phyloP scores from a whole-genome alignment of 2,113 vertebrate species.

The Centropus unirufus region DNA sequence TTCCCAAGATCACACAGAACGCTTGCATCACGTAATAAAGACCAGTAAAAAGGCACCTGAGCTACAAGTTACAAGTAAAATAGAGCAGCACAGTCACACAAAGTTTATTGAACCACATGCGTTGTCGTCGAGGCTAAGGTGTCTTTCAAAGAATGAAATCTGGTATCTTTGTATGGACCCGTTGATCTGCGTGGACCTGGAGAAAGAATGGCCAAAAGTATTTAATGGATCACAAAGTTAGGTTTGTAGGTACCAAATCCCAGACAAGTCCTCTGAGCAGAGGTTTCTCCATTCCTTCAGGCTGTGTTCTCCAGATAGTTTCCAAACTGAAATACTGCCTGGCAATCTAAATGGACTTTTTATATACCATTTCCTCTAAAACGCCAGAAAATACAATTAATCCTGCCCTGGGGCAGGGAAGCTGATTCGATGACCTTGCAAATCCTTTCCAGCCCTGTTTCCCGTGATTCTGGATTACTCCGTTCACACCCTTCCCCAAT shows the following conservation, averaged over 20 bases:
- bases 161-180: not conserved
- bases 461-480: not conserved
- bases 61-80: not conserved
- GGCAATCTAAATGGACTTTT: not conserved
- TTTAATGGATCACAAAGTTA: not conserved
- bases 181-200: not conserved
- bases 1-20: not conserved
- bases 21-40: not conserved
- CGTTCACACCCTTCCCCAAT: not conserved
- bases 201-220: not conserved
- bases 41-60: not conserved
- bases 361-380: not conserved
- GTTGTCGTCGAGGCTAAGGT: not conserved
- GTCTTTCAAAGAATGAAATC: not conserved
- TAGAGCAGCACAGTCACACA: not conserved
- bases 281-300: not conserved
- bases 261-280: not conserved
- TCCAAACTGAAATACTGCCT: not conserved
- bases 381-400: not conserved
- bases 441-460: not conserved
- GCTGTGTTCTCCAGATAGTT: not conserved
- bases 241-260: not conserved
- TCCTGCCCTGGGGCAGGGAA: not conserved
- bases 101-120: not conserved
- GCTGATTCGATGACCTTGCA: not conserved